Conservation (phyloP, 2,113 vertebrate genomes). For the Neodon shergylaensis region DNA sequence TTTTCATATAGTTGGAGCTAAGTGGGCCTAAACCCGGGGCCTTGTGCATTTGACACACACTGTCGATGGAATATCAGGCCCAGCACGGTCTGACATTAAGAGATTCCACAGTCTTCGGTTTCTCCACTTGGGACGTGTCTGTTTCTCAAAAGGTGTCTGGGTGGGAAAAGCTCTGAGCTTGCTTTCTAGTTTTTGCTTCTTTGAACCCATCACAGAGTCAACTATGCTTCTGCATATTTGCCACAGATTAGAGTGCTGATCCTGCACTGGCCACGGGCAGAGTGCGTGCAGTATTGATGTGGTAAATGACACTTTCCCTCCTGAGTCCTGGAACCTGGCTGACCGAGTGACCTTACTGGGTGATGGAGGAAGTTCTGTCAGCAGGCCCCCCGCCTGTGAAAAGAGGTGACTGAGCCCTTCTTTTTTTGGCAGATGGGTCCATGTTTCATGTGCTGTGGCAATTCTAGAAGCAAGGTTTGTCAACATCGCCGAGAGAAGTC, state of each 20-base stretch:
- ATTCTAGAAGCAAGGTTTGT: constrained; percentile 97
- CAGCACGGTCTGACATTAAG: neutral
- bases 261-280: neutral
- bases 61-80: neutral
- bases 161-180: neutral
- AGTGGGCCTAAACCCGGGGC: neutral
- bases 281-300: neutral
- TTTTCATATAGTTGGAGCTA: too few relatives aligned
- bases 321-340: neutral
- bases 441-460: constrained; percentile 97
- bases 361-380: neutral
- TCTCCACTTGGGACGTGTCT: neutral
- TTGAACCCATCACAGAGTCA: neutral
- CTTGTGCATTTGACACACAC: neutral
- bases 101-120: neutral
- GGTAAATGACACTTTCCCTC: neutral
- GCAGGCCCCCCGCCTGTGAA: neutral
- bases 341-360: neutral
- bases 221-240: neutral
- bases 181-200: neutral
- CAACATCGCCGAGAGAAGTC: constrained; percentile 93
- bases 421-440: constrained; percentile 93
- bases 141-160: neutral
- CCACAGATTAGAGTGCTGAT: neutral
- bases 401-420: neutral